phyloP scores from a whole-genome alignment of 1,140 invertebrate genomes.

The Brachionus paranguensis region DNA sequence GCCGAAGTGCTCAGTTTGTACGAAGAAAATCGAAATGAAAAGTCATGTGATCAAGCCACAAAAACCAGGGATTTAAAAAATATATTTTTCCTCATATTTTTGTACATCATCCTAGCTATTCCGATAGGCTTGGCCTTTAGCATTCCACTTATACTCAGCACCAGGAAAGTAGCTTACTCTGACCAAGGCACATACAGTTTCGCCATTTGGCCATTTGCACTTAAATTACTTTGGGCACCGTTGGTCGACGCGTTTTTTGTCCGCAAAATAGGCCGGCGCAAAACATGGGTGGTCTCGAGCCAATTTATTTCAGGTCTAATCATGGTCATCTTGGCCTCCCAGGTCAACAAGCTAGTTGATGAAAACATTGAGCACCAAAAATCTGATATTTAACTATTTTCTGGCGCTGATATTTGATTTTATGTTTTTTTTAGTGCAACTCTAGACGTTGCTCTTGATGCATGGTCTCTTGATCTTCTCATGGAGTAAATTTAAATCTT shows the following conservation, averaged over 20 bases:
- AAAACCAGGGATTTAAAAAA: background rate
- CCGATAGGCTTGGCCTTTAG: conserved; percentile 84
- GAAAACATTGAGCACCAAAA: background rate
- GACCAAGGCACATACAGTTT: conserved; percentile 91
- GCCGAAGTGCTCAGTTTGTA: background rate
- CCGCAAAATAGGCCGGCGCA: conserved; percentile 76
- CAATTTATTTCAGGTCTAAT: background rate
- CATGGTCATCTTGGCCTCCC: background rate
- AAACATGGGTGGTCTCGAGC: conserved; percentile 69
- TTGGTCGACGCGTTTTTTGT: conserved; percentile 87
- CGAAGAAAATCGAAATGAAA: background rate
- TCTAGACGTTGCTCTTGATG: conserved; percentile 98
- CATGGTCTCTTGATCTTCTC: conserved; percentile 97
- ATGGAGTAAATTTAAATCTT: conserved; percentile 66
- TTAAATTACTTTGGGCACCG: conserved; percentile 97
- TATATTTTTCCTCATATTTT: background rate
- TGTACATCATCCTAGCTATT: conserved; percentile 85
- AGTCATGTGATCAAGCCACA: background rate
- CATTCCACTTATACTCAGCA: conserved; percentile 80
- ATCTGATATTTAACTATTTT: conserved; percentile 68
- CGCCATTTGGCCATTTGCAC: conserved; percentile 86
- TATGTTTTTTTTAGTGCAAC: conserved; percentile 90
- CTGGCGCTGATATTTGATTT: conserved; percentile 80
- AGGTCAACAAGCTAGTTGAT: background rate
- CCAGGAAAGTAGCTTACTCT: background rate